A percentile compares a stretch with the other conserved stretches of the same genome.
Conservation (phyloP, 2,797 vertebrate species). For the Helarctos malayanus region DNA sequence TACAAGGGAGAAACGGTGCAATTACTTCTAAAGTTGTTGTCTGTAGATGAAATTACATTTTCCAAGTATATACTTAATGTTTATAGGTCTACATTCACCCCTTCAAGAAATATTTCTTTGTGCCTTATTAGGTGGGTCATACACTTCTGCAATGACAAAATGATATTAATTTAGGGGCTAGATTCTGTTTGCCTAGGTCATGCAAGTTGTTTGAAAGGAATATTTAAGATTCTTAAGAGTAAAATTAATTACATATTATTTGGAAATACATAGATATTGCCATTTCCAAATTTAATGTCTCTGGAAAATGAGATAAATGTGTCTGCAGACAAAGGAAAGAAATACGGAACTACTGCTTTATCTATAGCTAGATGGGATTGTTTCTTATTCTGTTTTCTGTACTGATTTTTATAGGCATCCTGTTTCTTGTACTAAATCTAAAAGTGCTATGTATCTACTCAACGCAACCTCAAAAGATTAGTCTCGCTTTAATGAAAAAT, state of each 20-base stretch:
- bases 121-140: background rate
- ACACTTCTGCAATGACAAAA: background rate
- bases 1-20: background rate
- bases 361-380: background rate
- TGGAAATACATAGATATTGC: background rate
- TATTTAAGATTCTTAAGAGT: conserved; percentile 23
- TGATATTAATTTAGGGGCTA: background rate
- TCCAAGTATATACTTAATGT: background rate
- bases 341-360: background rate
- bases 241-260: conserved; percentile 34
- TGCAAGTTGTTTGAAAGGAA: background rate
- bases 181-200: background rate
- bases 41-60: conserved; percentile 53
- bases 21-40: conserved; percentile 36
- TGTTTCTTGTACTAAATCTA: background rate
- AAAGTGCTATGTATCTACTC: background rate
- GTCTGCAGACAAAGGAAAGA: background rate
- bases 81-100: background rate
- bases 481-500: background rate
- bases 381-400: conserved; percentile 2
- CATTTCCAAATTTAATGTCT: conserved; percentile 5
- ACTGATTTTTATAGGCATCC: background rate
- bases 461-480: background rate
- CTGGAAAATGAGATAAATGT: background rate
- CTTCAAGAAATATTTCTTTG: background rate